These are phyloP conservation scores for Erythrolamprus reginae DNA, from an alignment of 2,113 vertebrate genomes.

Conservation along the genomic window DNA sequence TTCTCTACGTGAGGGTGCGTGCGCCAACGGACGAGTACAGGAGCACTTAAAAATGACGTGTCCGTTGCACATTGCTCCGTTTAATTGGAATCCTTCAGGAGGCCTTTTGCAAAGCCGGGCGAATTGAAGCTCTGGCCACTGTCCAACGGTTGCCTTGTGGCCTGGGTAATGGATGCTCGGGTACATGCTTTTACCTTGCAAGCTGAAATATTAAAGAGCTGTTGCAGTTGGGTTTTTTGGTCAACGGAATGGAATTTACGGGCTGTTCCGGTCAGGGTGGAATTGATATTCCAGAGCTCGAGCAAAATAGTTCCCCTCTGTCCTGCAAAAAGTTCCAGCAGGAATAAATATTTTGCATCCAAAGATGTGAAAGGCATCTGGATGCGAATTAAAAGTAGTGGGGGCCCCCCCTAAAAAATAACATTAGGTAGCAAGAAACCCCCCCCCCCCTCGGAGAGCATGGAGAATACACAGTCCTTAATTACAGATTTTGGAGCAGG, in stretches of 20 bases:
- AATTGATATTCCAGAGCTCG: not conserved
- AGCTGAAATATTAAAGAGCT: constrained; percentile 58
- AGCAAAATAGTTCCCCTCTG: not conserved
- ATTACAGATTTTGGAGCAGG: too few relatives aligned
- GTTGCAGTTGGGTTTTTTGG: constrained; percentile 33
- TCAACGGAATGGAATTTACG: constrained; percentile 32
- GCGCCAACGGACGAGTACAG: not conserved
- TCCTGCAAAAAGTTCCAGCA: not conserved
- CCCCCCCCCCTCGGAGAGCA: too few relatives aligned
- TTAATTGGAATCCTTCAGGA: constrained; percentile 53
- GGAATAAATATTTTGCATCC: not conserved
- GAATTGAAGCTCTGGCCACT: constrained; percentile 42
- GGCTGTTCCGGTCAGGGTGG: not conserved
- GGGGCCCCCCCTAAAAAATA: too few relatives aligned
- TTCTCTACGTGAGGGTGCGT: constrained; percentile 18
- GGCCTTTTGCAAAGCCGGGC: constrained; percentile 37
- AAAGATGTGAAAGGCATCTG: not conserved
- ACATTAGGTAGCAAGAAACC: too few relatives aligned
- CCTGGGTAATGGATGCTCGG: constrained; percentile 53
- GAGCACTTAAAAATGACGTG: constrained; percentile 46
- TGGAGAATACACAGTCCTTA: too few relatives aligned
- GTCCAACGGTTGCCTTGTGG: constrained; percentile 51
- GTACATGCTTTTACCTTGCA: constrained; percentile 39
- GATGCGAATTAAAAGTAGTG: not conserved
- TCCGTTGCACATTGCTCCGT: constrained; percentile 51